Base-by-base conservation (phyloP, 2,113 vertebrate species). In the Polyodon spathula region DNA sequence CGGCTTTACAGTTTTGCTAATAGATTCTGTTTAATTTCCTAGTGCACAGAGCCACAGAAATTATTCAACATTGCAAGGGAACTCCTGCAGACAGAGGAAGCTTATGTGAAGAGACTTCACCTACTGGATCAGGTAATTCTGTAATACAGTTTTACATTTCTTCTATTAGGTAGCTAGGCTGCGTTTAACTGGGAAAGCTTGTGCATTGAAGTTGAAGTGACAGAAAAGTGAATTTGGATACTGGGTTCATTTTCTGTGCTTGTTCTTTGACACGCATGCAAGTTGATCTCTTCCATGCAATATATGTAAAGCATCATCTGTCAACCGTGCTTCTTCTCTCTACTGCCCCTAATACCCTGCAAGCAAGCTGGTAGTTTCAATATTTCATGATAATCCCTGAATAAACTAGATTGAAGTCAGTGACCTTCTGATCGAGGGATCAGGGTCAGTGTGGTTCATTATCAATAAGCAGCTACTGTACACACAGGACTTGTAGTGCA, bases 41-140 rank as follows among this genome's bases (percentile, higher is more conserved):
- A 50, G 92, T 86, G 82, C 77, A 83, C 92, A 8, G 85, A 93
- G 64, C 78, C 88, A 37, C 92, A 92, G 68, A 93, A 91, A 74
- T 84, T 97, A 27, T 86, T 95, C 72, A 92, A 97, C 74, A 97
- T 97, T 0, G 93, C 95, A 69, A 90, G 86, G 60, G 95, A 98
- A 64, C 91, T 98, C 40, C 92, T 98, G 68, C 86, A 93, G 51
- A 98, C 96, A 0, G 96, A 98, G 78, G 93, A 96, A 74, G 92
- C 96, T 0, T 98, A 98, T 3, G 90, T 98, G 54, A 94, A 78
- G 74, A 82, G 96, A 66, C 89, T 98, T 44, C 86, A 97, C 81
- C 90, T 98, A 58, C 84, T 98, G 61, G 95, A 98, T 78, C 94
- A 98, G 95, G 96, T 98, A 87, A 72, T 61, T 50, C 1, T 37